These are phyloP conservation scores for Antigone vipio DNA, from an alignment of 2,113 vertebrate genomes.

Conservation along the genomic window DNA sequence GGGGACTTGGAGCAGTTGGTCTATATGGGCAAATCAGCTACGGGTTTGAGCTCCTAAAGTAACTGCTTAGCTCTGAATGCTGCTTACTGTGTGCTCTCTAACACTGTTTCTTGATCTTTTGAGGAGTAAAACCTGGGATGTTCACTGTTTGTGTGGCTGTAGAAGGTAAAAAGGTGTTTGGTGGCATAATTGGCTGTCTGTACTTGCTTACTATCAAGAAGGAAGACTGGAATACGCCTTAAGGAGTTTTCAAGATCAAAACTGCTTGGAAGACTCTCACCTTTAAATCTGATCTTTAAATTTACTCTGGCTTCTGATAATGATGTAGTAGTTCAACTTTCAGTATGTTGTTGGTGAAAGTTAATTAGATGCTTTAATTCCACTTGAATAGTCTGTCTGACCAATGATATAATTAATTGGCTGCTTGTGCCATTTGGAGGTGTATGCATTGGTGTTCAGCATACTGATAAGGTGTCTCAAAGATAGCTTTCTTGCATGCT, in stretches of 20 bases:
- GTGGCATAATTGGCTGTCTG: background rate
- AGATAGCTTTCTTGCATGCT: background rate
- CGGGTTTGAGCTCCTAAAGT: background rate
- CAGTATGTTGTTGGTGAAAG: background rate
- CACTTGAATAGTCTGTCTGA: slow-evolving; percentile 8
- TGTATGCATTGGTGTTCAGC: background rate
- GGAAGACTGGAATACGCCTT: background rate
- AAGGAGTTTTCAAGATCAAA: slow-evolving; percentile 16
- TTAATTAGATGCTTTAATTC: slow-evolving; percentile 36
- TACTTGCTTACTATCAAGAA: background rate
- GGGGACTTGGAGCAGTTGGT: background rate
- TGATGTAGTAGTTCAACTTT: background rate
- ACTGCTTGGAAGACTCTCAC: background rate
- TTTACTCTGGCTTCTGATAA: slow-evolving; percentile 34
- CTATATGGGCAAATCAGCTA: background rate
- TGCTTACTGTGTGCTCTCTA: background rate
- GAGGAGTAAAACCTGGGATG: background rate
- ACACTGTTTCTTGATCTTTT: background rate
- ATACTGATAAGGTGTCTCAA: background rate
- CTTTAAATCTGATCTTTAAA: slow-evolving; percentile 14
- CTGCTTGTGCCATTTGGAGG: background rate
- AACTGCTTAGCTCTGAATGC: background rate
- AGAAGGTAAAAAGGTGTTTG: background rate
- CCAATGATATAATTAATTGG: slow-evolving; percentile 21
- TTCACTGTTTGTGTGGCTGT: background rate